Evolutionary conservation across 2,888 invertebrate species (phyloP).

Genomic region (Epinotia nisella): DNA sequence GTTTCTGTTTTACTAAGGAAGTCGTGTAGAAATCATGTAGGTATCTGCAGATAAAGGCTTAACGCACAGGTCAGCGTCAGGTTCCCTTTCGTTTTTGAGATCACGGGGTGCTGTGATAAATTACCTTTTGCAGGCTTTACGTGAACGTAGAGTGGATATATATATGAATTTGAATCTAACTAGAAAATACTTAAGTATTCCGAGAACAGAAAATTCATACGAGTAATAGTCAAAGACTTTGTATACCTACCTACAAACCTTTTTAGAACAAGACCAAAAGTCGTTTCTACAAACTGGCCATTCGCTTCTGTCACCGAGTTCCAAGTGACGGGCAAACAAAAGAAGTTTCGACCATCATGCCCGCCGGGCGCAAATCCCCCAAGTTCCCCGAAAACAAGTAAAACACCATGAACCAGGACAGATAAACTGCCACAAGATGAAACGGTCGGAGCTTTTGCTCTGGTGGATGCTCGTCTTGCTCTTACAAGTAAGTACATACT

Average conservation of each 20-base stretch:
- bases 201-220: too few species aligned
- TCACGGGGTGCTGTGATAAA: too few species aligned
- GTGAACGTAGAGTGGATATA: too few species aligned
- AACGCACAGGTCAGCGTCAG: too few species aligned
- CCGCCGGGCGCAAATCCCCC: constrained; percentile 2
- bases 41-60: too few species aligned
- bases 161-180: too few species aligned
- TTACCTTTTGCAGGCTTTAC: too few species aligned
- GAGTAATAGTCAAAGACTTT: background rate
- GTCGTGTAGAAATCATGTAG: too few species aligned
- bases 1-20: too few species aligned
- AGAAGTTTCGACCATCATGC: constrained; percentile 5
- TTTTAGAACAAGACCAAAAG: background rate
- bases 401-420: constrained; percentile 22
- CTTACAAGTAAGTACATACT: constrained; percentile 62
- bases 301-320: background rate
- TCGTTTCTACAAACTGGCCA: constrained; percentile 4
- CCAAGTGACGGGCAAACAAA: constrained; percentile 19
- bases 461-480: constrained; percentile 70
- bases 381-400: constrained; percentile 5
- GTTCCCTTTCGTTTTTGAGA: too few species aligned
- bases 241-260: background rate
- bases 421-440: constrained; percentile 59
- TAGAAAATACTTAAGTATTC: too few species aligned
- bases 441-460: constrained; percentile 58